A percentile compares a stretch with the other conserved stretches of the same genome.
These are phyloP conservation scores for Phasia obesa DNA, from an alignment of 2,888 invertebrate genomes.

Conservation along the genomic window DNA sequence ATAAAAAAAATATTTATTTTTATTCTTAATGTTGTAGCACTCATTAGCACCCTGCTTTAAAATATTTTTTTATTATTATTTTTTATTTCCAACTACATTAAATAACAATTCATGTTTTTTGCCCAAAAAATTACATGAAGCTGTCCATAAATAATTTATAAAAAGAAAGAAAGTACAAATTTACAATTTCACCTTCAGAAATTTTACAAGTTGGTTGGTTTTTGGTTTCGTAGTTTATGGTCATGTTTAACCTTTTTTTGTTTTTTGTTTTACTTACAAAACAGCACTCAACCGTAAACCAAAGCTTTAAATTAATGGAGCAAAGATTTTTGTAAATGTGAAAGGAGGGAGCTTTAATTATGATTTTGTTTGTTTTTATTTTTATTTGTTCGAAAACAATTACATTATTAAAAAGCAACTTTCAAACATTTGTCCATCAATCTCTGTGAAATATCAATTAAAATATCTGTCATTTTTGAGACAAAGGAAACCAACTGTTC, in stretches of 20 bases:
- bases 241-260: constrained; percentile 38
- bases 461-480: too few species aligned
- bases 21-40: too few species aligned
- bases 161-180: background rate
- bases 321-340: background rate
- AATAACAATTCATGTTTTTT: too few species aligned
- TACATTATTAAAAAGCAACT: background rate
- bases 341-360: background rate
- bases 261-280: constrained; percentile 2
- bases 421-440: too few species aligned
- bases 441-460: too few species aligned
- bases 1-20: too few species aligned
- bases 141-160: constrained; percentile 11
- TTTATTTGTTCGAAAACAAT: background rate
- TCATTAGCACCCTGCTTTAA: too few species aligned
- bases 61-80: too few species aligned
- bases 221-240: constrained; percentile 30
- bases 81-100: too few species aligned
- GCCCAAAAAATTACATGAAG: background rate
- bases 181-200: constrained; percentile 19
- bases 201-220: constrained; percentile 27
- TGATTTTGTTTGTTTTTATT: background rate
- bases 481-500: too few species aligned
- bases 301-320: constrained; percentile 27
- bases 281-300: constrained; percentile 3